Evolutionary conservation across 2,888 invertebrate species (phyloP).

Genomic region (Eucera pruinosa): DNA sequence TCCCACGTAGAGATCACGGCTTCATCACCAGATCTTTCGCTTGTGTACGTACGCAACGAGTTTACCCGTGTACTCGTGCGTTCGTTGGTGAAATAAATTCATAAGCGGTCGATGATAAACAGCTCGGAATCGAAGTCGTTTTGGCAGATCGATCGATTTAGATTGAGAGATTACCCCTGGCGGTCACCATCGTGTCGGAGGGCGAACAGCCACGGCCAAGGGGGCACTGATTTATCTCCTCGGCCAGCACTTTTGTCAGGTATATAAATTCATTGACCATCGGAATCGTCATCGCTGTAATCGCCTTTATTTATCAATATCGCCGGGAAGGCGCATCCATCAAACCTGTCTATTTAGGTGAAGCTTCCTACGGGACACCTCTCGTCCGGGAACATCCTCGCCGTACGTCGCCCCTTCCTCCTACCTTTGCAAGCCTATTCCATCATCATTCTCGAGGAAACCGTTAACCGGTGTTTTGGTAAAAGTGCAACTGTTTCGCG

Average conservation of each 20-base stretch:
- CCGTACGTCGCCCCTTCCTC: neutral
- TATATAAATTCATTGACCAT: conserved; percentile 75
- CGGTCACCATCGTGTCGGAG: conserved; percentile 47
- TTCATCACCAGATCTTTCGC: conserved; percentile 70
- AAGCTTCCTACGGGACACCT: conserved; percentile 61
- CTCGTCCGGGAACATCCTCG: conserved; percentile 15
- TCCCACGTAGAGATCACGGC: conserved; percentile 80
- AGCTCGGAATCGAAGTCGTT: conserved; percentile 76
- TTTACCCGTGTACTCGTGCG: conserved; percentile 36
- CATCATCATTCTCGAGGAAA: too few species aligned
- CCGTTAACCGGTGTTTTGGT: too few species aligned
- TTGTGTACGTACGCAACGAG: conserved; percentile 28
- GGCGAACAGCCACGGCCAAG: neutral
- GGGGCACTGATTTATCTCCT: conserved; percentile 67
- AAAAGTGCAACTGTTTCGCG: neutral
- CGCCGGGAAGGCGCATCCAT: conserved; percentile 70
- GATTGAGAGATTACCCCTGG: conserved; percentile 80
- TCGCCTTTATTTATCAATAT: conserved; percentile 75
- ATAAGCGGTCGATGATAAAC: conserved; percentile 73
- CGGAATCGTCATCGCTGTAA: conserved; percentile 74
- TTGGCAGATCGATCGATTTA: conserved; percentile 81
- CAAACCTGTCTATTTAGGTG: conserved; percentile 70
- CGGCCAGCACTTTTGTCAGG: conserved; percentile 68
- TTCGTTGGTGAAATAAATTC: conserved; percentile 70
- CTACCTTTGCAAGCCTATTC: too few species aligned